These are phyloP conservation scores for Neomonachus schauinslandi DNA, from an alignment of 2,113 vertebrate species.

Conservation along the genomic window DNA sequence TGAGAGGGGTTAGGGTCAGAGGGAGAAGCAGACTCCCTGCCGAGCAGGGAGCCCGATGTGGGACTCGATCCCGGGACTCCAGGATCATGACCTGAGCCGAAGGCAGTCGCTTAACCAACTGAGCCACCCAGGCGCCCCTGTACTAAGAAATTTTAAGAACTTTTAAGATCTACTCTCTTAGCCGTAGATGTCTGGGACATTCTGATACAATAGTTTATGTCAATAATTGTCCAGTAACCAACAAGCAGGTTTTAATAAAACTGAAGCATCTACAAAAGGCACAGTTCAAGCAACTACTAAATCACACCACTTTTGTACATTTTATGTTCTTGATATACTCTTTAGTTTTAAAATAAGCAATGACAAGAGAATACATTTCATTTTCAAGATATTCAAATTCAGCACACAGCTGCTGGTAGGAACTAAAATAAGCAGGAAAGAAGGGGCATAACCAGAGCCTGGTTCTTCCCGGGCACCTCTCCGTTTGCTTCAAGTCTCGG, in stretches of 20 bases:
- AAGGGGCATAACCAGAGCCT: background rate
- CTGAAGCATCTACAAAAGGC: background rate
- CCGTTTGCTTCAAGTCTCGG: background rate
- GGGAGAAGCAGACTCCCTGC: no score
- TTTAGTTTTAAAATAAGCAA: background rate
- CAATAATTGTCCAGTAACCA: background rate
- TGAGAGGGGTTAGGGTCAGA: no score
- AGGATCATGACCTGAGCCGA: no score
- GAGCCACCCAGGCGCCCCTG: no score
- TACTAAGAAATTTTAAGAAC: background rate
- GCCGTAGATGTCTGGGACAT: background rate
- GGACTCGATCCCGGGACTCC: no score
- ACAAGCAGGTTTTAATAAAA: background rate
- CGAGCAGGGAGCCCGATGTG: no score
- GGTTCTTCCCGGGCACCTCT: no score
- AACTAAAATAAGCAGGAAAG: background rate
- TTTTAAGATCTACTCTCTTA: background rate
- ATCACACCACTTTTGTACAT: background rate
- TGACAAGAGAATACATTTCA: background rate
- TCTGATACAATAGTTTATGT: background rate
- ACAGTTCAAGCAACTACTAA: background rate
- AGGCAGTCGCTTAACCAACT: no score
- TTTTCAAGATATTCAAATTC: background rate
- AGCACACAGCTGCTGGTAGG: no score
- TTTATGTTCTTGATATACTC: background rate